Evolutionary conservation across 1,140 invertebrate species (phyloP).

Genomic region (Armadillidium nasatum): DNA sequence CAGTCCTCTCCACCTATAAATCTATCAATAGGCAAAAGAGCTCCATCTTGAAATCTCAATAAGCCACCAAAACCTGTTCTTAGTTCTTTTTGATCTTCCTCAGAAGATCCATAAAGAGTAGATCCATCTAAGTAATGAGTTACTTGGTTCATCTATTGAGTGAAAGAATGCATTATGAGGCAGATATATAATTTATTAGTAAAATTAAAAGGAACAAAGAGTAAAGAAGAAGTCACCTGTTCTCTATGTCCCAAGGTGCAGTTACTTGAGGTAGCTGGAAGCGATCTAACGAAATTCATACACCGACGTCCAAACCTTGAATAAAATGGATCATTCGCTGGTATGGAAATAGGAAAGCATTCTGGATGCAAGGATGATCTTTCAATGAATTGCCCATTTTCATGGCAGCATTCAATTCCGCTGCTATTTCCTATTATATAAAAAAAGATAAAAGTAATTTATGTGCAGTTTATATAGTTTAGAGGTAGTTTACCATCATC

Average conservation of each 20-base stretch:
- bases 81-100: conserved; percentile 54
- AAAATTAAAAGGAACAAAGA: conserved; percentile 63
- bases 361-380: conserved; percentile 29
- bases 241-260: conserved; percentile 37
- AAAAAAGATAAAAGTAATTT: no score
- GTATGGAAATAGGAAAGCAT: conserved; percentile 81
- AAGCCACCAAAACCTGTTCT: conserved; percentile 12
- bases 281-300: conserved; percentile 78
- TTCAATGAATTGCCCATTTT: conserved; percentile 20
- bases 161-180: no score
- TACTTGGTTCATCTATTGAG: conserved; percentile 64
- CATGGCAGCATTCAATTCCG: conserved; percentile 37
- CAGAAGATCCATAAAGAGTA: conserved; percentile 68
- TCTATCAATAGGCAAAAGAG: neutral
- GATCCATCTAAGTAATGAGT: conserved; percentile 69
- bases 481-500: no score
- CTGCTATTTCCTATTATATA: conserved; percentile 38
- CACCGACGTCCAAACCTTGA: conserved; percentile 63
- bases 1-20: neutral
- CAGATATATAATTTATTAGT: no score
- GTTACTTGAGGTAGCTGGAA: conserved; percentile 49
- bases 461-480: no score
- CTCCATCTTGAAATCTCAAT: neutral
- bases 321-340: conserved; percentile 75
- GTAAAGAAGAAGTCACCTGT: conserved; percentile 45